phyloP scores from a whole-genome alignment of 1,140 invertebrate genomes.

The Drosophila willistoni region DNA sequence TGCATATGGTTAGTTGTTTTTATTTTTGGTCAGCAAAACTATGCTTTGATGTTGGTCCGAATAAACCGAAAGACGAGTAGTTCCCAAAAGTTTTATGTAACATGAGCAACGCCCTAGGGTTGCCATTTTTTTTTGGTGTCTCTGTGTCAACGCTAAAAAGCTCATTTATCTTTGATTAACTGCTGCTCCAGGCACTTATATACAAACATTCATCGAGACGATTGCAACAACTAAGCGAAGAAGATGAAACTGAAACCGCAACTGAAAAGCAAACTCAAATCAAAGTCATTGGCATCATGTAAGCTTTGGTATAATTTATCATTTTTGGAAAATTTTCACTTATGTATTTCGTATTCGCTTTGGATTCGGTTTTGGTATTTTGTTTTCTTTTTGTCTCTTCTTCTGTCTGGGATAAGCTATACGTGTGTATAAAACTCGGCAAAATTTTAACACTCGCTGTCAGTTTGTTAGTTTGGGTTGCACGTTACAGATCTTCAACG shows the following conservation, averaged over 20 bases:
- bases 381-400: neutral
- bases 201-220: neutral
- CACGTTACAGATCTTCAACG: conserved; percentile 42
- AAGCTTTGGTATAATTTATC: conserved; percentile 68
- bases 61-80: conserved; percentile 63
- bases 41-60: conserved; percentile 66
- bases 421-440: conserved; percentile 62
- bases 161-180: conserved; percentile 76
- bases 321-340: conserved; percentile 58
- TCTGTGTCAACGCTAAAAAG: conserved; percentile 69
- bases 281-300: conserved; percentile 51
- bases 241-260: conserved; percentile 53
- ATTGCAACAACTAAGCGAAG: conserved; percentile 40
- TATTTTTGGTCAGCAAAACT: neutral
- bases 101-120: conserved; percentile 68
- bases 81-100: conserved; percentile 69
- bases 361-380: neutral
- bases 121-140: conserved; percentile 13
- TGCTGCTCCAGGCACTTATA: conserved; percentile 30
- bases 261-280: conserved; percentile 49
- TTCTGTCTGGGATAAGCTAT: neutral
- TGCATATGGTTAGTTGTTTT: conserved; percentile 47
- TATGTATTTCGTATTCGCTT: conserved; percentile 25
- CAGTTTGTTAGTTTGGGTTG: conserved; percentile 54
- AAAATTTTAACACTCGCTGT: conserved; percentile 19